Evolutionary conservation across 2,113 vertebrate genomes (phyloP), one percentile per base, ranked within the genome.

Genomic region (Phoenicopterus ruber): DNA sequence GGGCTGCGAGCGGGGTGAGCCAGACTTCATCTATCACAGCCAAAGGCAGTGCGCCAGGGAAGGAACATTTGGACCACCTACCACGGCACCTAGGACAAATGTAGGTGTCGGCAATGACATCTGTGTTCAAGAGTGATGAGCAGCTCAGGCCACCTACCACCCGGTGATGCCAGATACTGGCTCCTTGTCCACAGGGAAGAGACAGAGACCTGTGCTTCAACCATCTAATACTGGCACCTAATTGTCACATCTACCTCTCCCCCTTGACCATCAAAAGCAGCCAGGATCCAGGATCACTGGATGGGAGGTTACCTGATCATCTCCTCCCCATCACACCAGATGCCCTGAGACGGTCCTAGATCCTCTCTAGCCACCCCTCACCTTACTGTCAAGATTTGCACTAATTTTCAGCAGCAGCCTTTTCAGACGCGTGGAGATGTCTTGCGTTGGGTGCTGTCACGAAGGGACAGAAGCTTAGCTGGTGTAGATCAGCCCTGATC

Each of bases 361-460:
- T 4, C 18, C 32, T 38, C 25, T 59, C 34, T 21, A 70, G 31
- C 16, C 40, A 40, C 8, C 13, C 29, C 17, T 72, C 47, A 72
- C 7, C 7, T 78, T 7, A 47, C 10, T 3, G 18, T 14, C 55
- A 46, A 31, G 20, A 83, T 50, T 67, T 47, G 19, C 28, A 70
- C 25, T 0, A 1, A 0, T 55, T 71, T 71, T 59, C 49, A 57
- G 17, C 20, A 69, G 13, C 66, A 72, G 26, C 32, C 20, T 61
- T 85, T 50, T 16, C 31, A 40, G 55, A 22, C n/a, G 5, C 36
- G 47, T 26, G 29, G 12, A 72, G 61, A 21, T 61, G 31, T 49
- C 62, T 25, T 5, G 4, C 9, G 0, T 8, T 24, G 67, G 38
- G 32, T n/a, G 55, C 15, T 65, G 50, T 25, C 81, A 69, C 0